Conservation (phyloP, 2,888 invertebrate species). For the Tenodera sinensis region DNA sequence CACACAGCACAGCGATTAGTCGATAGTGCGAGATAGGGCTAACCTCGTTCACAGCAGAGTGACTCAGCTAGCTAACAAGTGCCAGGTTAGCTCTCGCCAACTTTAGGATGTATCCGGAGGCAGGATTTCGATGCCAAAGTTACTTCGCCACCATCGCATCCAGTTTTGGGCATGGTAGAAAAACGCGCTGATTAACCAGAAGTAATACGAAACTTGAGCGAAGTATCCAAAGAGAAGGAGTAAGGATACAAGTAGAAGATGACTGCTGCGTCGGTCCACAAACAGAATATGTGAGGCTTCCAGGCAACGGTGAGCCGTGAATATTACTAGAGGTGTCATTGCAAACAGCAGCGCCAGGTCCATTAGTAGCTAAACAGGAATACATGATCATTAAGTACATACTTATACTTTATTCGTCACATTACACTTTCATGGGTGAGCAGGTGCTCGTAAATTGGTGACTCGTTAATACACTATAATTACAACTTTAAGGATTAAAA, state of each 20-base stretch:
- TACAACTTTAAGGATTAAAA: too few species aligned
- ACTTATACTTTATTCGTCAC: too few species aligned
- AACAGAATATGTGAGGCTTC: neutral
- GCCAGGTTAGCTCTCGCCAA: too few species aligned
- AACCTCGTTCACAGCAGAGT: too few species aligned
- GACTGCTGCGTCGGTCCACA: neutral
- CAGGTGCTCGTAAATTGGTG: too few species aligned
- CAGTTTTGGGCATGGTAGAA: neutral
- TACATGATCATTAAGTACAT: neutral
- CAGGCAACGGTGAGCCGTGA: neutral
- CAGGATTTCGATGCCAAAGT: neutral
- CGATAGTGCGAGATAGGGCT: too few species aligned
- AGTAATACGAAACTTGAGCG: neutral
- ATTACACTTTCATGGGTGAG: too few species aligned
- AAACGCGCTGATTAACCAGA: neutral
- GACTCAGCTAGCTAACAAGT: too few species aligned
- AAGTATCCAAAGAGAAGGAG: neutral
- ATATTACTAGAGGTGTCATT: neutral
- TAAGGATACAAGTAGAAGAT: neutral
- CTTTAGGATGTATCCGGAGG: neutral
- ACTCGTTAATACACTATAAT: too few species aligned
- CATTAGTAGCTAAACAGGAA: neutral
- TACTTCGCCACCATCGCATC: neutral
- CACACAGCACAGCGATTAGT: too few species aligned
- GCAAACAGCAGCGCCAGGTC: neutral